Evolutionary conservation across 2,888 invertebrate species (phyloP).

Genomic region (Philopedon plagiatum): DNA sequence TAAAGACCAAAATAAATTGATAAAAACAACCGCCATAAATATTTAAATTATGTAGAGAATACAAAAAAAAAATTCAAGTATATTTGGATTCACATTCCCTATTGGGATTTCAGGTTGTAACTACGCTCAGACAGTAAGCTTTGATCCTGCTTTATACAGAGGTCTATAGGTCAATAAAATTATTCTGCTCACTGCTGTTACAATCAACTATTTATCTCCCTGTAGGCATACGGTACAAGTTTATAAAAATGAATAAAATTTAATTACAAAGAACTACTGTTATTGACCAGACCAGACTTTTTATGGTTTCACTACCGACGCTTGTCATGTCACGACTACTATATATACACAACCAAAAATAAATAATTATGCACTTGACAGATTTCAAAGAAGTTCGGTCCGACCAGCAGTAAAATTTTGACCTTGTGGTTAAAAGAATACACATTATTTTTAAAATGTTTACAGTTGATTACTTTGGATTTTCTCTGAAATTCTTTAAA

Average conservation of each 20-base stretch:
- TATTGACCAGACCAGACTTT: background rate
- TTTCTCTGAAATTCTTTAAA: background rate
- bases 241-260: background rate
- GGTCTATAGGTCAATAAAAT: too few species aligned
- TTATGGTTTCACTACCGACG: background rate
- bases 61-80: too few species aligned
- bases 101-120: too few species aligned
- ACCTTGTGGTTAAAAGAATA: background rate
- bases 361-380: conserved; percentile 2
- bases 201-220: too few species aligned
- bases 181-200: too few species aligned
- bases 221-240: too few species aligned
- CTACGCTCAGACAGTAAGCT: too few species aligned
- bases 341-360: background rate
- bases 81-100: too few species aligned
- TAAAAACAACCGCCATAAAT: too few species aligned
- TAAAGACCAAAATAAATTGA: too few species aligned
- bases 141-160: too few species aligned
- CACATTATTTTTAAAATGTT: background rate
- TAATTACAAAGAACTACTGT: background rate
- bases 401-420: background rate
- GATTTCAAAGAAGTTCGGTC: background rate
- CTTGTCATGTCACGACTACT: background rate
- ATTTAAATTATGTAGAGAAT: too few species aligned
- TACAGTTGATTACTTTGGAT: background rate